These are phyloP conservation scores for Sarcophilus harrisii DNA, from an alignment of 2,797 vertebrate genomes.

Conservation along the genomic window DNA sequence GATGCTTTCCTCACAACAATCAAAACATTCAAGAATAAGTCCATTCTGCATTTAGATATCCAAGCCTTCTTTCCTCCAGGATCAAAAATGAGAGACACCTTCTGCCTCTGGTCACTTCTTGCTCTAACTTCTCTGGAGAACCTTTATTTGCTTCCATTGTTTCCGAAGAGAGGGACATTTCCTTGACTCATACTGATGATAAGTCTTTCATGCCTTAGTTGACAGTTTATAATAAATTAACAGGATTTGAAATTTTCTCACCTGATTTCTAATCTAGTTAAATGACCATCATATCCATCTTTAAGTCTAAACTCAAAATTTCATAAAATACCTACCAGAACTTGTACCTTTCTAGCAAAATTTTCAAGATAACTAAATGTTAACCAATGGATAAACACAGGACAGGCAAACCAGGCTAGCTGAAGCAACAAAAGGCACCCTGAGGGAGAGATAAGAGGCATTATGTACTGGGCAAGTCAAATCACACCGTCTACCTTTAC, in stretches of 20 bases:
- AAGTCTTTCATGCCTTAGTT: not conserved
- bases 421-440: not conserved
- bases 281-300: not conserved
- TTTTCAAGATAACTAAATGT: not conserved
- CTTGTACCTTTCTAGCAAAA: not conserved
- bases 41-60: not conserved
- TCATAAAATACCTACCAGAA: not conserved
- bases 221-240: not conserved
- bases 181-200: not conserved
- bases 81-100: not conserved
- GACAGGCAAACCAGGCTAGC: not conserved
- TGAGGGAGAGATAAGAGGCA: not conserved
- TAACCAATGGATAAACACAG: not conserved
- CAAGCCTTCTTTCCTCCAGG: not conserved
- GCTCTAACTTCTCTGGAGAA: not conserved
- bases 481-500: not conserved
- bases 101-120: not conserved
- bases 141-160: not conserved
- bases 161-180: not conserved
- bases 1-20: not conserved
- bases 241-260: not conserved
- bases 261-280: not conserved
- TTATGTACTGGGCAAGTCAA: not conserved
- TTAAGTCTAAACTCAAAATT: not conserved
- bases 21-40: not conserved